Percentiles rank a stretch among this genome's conserved stretches.
Conservation (phyloP, 1,140 invertebrate species). For the Trichoplusia ni region DNA sequence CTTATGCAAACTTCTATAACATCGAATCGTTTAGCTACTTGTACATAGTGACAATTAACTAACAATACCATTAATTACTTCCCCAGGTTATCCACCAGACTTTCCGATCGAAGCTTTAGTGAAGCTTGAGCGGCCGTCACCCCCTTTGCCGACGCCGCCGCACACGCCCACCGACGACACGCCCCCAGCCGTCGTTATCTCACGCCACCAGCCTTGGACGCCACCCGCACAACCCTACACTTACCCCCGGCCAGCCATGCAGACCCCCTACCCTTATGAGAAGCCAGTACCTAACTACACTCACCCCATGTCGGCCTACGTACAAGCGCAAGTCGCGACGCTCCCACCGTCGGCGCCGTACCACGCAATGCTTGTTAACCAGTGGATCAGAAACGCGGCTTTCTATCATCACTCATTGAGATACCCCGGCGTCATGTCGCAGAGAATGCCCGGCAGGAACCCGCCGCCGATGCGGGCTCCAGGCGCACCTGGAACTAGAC, state of each 20-base stretch:
- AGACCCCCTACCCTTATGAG: slow-evolving; percentile 64
- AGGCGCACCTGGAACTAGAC: slow-evolving; percentile 83
- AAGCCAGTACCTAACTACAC: slow-evolving; percentile 59
- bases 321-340: slow-evolving; percentile 73
- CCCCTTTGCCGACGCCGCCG: slow-evolving; percentile 86
- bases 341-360: slow-evolving; percentile 69
- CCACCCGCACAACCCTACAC: slow-evolving; percentile 54
- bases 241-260: slow-evolving; percentile 62
- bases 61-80: slow-evolving; percentile 37
- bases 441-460: slow-evolving; percentile 75
- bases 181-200: slow-evolving; percentile 65
- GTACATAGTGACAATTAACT: neutral
- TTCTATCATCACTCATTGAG: slow-evolving; percentile 83
- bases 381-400: slow-evolving; percentile 87
- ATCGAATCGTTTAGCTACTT: too few relatives aligned
- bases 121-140: slow-evolving; percentile 85
- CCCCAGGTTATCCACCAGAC: slow-evolving; percentile 77
- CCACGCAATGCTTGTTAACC: slow-evolving; percentile 84
- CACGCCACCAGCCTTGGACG: slow-evolving; percentile 65
- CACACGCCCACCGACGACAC: slow-evolving; percentile 86
- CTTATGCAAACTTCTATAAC: too few relatives aligned
- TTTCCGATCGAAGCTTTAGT: slow-evolving; percentile 80
- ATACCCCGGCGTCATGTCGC: slow-evolving; percentile 73
- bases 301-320: slow-evolving; percentile 71
- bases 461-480: slow-evolving; percentile 82